Evolutionary conservation across 2,797 vertebrate species (phyloP).

Genomic region (Cebuella pygmaea): DNA sequence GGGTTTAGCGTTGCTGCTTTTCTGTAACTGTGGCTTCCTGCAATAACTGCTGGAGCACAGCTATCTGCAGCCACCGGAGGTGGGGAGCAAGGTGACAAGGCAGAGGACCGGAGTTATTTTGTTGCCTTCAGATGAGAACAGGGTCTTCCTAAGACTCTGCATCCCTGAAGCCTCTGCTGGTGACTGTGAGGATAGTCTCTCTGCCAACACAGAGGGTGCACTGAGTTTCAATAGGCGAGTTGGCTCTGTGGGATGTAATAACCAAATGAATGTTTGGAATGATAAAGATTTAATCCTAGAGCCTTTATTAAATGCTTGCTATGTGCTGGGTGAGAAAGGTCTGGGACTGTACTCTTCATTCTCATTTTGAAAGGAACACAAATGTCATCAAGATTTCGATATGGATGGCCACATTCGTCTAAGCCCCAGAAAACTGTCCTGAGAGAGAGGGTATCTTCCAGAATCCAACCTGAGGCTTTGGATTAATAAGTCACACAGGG

Average conservation of each 20-base stretch:
- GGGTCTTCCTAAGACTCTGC: background rate
- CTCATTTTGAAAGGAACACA: background rate
- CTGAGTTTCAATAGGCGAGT: background rate
- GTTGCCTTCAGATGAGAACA: background rate
- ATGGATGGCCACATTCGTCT: background rate
- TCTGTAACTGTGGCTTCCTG: background rate
- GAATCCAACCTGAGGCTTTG: background rate
- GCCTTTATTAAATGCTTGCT: background rate
- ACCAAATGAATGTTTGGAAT: background rate
- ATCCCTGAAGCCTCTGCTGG: background rate
- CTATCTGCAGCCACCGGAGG: background rate
- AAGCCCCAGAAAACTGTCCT: background rate
- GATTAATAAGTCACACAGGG: background rate
- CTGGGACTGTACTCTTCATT: background rate
- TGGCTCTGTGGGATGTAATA: background rate
- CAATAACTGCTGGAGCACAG: background rate
- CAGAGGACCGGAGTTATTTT: background rate
- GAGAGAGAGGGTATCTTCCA: background rate
- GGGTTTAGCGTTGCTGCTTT: background rate
- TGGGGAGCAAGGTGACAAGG: background rate
- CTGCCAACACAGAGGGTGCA: background rate
- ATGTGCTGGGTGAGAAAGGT: background rate
- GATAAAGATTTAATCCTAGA: background rate
- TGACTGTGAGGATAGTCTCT: background rate
- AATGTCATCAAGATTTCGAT: background rate